Evolutionary conservation across 1,140 invertebrate genomes (phyloP).

Genomic region (Eurosta solidaginis): DNA sequence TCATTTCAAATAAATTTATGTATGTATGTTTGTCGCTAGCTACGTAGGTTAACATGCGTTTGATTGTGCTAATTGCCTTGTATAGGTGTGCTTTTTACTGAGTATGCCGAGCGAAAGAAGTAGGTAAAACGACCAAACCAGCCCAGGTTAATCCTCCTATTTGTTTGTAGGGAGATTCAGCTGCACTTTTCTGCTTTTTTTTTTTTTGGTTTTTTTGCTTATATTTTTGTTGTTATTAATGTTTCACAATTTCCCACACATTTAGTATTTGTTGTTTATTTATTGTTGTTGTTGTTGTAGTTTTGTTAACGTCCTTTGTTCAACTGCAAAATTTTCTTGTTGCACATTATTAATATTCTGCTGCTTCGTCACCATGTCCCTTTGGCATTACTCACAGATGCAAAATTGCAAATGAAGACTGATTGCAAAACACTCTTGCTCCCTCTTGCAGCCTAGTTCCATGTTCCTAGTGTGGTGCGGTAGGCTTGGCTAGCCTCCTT

Average conservation of each 20-base stretch:
- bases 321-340: not conserved
- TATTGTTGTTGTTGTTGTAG: not conserved
- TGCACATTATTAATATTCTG: constrained; percentile 9
- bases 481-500: not conserved
- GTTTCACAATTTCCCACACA: constrained; percentile 1
- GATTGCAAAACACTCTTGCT: constrained; percentile 43
- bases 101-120: not conserved
- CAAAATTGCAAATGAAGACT: constrained; percentile 57
- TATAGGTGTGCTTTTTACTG: not conserved
- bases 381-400: constrained; percentile 43
- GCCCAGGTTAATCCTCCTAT: not conserved
- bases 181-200: constrained; percentile 4
- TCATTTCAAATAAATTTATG: not conserved
- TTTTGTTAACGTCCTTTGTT: not conserved
- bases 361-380: not conserved
- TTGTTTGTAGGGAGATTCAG: not conserved
- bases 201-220: too few species aligned
- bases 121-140: not conserved
- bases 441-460: too few species aligned
- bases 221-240: too few species aligned
- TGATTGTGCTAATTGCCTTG: not conserved
- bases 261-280: not conserved
- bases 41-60: not conserved
- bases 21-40: not conserved
- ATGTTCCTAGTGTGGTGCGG: constrained; percentile 36